Conservation (phyloP, 1,140 invertebrate species). For the Solen grandis region DNA sequence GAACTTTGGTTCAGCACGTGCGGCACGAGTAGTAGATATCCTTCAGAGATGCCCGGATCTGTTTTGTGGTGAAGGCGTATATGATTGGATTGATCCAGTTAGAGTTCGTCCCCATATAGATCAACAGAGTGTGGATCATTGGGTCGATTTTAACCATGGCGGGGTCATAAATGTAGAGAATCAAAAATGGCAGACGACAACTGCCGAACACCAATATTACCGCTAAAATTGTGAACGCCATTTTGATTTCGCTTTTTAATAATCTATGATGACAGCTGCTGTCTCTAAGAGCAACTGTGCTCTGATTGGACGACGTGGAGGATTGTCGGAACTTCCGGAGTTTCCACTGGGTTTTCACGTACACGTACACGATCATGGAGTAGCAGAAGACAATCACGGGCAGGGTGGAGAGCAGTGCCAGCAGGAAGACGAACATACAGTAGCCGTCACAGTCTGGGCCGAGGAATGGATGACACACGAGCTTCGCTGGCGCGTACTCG, state of each 20-base stretch:
- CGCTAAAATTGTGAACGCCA: conserved; percentile 48
- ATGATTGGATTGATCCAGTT: conserved; percentile 52
- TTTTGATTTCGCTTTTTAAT: conserved; percentile 26
- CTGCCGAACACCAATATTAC: conserved; percentile 32
- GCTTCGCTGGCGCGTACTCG: conserved; percentile 41
- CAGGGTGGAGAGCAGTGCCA: conserved; percentile 27
- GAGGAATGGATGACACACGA: conserved; percentile 47
- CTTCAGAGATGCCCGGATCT: too few species aligned
- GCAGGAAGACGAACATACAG: conserved; percentile 45
- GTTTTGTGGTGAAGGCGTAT: conserved; percentile 35
- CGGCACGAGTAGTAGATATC: too few species aligned
- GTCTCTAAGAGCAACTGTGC: not conserved
- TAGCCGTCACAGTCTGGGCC: conserved; percentile 34
- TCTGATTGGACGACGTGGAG: not conserved
- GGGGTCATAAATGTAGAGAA: conserved; percentile 47
- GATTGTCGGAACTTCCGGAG: not conserved
- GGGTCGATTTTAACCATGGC: conserved; percentile 44
- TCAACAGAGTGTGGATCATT: conserved; percentile 37
- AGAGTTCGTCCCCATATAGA: conserved; percentile 42
- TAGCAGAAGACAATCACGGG: conserved; percentile 45
- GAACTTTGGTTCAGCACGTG: too few species aligned
- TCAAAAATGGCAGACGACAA: conserved; percentile 47
- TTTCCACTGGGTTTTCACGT: conserved; percentile 18
- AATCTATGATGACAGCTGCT: too few species aligned
- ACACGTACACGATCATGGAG: conserved; percentile 13